Base-by-base conservation (phyloP, 2,888 invertebrate genomes). In the Drosophila putrida region DNA sequence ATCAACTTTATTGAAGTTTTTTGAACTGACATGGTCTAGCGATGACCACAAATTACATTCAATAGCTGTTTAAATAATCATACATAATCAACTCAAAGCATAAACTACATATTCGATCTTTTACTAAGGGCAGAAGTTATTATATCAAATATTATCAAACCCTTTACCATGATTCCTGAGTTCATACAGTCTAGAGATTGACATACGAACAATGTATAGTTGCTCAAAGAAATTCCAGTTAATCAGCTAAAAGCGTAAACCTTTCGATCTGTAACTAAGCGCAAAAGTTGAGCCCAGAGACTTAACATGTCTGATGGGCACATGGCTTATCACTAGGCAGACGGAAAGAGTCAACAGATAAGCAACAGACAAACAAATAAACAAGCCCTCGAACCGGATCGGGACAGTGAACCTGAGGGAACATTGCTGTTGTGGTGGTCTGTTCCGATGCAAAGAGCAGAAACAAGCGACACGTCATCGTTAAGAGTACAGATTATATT, bases 361-460 rank as follows among this genome's bases (percentile, higher is more conserved):
- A 59, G 38, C 31, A 20, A 13, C 9, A 27, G 27, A 13, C 51
- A 31, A 73, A 39, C 61, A 75, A 65, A 55, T 25, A 63, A 60
- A 55, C 51, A 59, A 60, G 36, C 51, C 54, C 36, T 36, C 54
- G 43, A 51, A 20, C 13, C 63, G 49, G 50, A 70, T 46, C 53
- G 47, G 50, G 25, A 33, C 43, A 50, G 1, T 51, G 59, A 66
- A 55, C 44, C 46, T 6, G 39, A 1, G 11, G 38, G 43, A 53
- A 36, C 69, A 68, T 3, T 3, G 60, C 69, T 60, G 63, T 59
- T 79, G 58, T 27, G 60, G 57, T 77, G 80, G 79, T 64, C 75
- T 79, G 77, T 75, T 78, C 43, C 49, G 25, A 59, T 27, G 44
- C 38, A 46, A 69, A 63, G 76, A 76, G 78, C 78, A 76, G 47